A percentile compares a stretch with the other conserved stretches of the same genome.
phyloP scores from a whole-genome alignment of 2,797 vertebrate species.

The Eurystomus glaucurus region DNA sequence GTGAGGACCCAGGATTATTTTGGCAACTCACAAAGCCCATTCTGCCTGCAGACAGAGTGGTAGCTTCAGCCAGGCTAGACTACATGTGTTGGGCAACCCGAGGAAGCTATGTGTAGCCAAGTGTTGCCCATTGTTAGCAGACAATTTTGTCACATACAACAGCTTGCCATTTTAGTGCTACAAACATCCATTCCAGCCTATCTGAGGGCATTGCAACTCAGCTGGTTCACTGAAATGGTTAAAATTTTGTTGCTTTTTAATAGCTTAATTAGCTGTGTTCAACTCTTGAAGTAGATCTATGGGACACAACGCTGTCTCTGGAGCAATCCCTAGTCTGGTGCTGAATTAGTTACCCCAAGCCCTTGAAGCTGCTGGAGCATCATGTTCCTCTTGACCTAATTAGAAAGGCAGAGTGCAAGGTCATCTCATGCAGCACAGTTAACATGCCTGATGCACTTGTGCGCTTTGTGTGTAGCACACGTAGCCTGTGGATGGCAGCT shows the following conservation, averaged over 20 bases:
- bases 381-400: not conserved
- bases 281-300: not conserved
- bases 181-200: not conserved
- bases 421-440: fast-evolving
- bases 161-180: not conserved
- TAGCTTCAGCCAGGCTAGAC: not conserved
- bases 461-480: not conserved
- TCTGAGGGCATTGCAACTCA: not conserved
- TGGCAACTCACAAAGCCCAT: not conserved
- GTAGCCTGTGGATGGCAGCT: fast-evolving
- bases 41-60: not conserved
- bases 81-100: not conserved
- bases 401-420: not conserved
- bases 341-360: not conserved
- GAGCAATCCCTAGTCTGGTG: not conserved
- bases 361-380: not conserved
- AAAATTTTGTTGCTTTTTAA: not conserved
- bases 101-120: not conserved
- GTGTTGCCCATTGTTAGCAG: fast-evolving
- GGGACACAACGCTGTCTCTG: not conserved
- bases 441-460: fast-evolving
- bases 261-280: not conserved
- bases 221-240: not conserved
- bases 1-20: not conserved
- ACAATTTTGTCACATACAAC: fast-evolving